Conservation (phyloP, 2,888 invertebrate species). For the Serripes groenlandicus region DNA sequence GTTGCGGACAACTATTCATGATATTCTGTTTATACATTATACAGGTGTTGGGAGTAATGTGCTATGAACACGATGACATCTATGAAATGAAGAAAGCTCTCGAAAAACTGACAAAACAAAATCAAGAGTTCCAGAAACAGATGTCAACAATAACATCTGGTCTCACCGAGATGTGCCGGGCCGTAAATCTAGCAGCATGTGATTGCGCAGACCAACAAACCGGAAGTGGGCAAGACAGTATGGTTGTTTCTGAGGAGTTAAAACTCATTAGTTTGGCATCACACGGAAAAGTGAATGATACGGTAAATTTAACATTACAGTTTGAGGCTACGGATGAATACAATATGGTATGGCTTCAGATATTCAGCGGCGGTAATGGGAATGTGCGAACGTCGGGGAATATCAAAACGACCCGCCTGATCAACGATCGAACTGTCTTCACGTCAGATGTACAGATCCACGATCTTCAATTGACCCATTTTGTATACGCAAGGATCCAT, state of each 20-base stretch:
- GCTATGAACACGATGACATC: background rate
- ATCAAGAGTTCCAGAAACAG: background rate
- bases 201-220: background rate
- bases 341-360: background rate
- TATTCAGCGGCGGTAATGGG: background rate
- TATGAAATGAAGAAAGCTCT: background rate
- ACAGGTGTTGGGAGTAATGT: no score
- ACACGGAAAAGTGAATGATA: background rate
- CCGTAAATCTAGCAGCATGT: conserved; percentile 8
- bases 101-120: conserved; percentile 1
- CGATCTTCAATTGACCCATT: background rate
- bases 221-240: background rate
- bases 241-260: background rate
- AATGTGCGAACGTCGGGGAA: background rate
- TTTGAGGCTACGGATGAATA: conserved; percentile 3
- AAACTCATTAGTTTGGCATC: background rate
- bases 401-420: background rate
- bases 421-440: conserved; percentile 1
- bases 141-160: conserved; percentile 2
- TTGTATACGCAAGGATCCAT: background rate
- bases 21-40: no score
- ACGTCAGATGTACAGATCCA: background rate
- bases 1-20: no score
- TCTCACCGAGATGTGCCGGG: background rate
- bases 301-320: background rate